Percentiles rank a stretch among this genome's conserved stretches.
phyloP scores from a whole-genome alignment of 2,113 vertebrate species.

The Abramis brama region DNA sequence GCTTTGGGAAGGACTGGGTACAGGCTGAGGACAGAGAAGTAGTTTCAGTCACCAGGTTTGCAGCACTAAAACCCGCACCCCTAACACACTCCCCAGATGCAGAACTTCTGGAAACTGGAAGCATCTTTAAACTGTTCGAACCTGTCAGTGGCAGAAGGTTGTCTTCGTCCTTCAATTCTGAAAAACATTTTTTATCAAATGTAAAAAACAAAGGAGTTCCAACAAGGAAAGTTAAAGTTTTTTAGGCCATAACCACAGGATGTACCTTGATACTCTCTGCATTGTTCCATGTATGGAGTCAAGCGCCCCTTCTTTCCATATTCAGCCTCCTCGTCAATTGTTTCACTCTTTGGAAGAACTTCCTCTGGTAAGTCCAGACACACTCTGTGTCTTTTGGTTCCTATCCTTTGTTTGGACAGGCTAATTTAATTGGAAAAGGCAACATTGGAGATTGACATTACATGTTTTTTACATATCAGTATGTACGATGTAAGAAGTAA shows the following conservation, averaged over 20 bases:
- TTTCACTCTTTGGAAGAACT: slow-evolving; percentile 86
- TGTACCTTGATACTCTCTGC: slow-evolving; percentile 68
- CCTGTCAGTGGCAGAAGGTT: background rate
- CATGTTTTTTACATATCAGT: background rate
- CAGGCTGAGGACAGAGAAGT: slow-evolving; percentile 59
- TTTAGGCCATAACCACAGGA: background rate
- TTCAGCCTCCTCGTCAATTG: slow-evolving; percentile 61
- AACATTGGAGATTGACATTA: background rate
- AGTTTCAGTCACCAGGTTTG: background rate
- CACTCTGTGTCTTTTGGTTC: slow-evolving; percentile 92
- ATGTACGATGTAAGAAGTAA: background rate
- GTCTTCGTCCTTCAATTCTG: slow-evolving; percentile 7
- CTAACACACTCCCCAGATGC: background rate
- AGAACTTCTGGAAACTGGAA: slow-evolving; percentile 4
- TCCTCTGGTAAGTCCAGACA: slow-evolving; percentile 92
- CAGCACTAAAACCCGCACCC: background rate
- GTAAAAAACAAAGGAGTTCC: background rate
- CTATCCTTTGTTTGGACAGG: slow-evolving; percentile 89
- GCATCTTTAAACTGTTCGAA: background rate
- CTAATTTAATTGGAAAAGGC: slow-evolving; percentile 64
- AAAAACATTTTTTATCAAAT: slow-evolving; percentile 29
- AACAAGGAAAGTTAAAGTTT: background rate
- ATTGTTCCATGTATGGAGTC: slow-evolving; percentile 65
- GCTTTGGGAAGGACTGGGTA: slow-evolving; percentile 61
- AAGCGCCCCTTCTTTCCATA: slow-evolving; percentile 74